Base-by-base conservation (phyloP, 2,113 vertebrate species). In the Vulpes lagopus region DNA sequence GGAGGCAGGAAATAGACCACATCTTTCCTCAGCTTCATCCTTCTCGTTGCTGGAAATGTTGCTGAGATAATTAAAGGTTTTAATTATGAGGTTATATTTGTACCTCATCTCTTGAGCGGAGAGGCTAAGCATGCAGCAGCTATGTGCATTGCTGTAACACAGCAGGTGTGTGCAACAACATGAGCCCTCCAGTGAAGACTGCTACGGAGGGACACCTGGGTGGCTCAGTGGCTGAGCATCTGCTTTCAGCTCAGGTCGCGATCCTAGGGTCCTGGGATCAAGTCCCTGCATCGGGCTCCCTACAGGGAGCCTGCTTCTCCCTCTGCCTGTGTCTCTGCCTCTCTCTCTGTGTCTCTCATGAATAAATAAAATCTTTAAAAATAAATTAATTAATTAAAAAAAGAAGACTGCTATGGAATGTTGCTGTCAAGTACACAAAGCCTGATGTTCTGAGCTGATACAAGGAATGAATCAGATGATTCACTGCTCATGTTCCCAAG, bases 101-200 rank as follows among this genome's bases (percentile, higher is more conserved):
- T 60, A 4, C 10, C 12, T 4, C 30, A 19, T 25, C 87, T 73
- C 59, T 1, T 2, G 22, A 35, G 11, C 1, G 7, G 35, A 81
- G 51, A 60, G 64, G 64, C 9, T 3, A 32, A 49, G 38, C 43
- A 3, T 8, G 55, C 15, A 53, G 1, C 16, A 32, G 2, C 43
- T 15, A 25, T 7, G 10, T 4, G 25, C 3, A 25, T 2, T 2
- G 20, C 53, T 23, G 2, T 10, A 6, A 51, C 59, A 12, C 0
- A 1, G 55, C 19, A 35, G 91, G 38, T 0, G 16, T 17, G 2
- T 11, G 2, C 3, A 17, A 14, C 22, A 12, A 11, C 11, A 1
- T 5, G 3, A 38, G 59, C 49, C 64, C 57, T 22, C 25, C 57
- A 2, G 1, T 1, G 5, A 8, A 59, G n/a, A 5, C 5, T 0